Conservation (phyloP, 2,888 invertebrate genomes). For the Agrotis puta region DNA sequence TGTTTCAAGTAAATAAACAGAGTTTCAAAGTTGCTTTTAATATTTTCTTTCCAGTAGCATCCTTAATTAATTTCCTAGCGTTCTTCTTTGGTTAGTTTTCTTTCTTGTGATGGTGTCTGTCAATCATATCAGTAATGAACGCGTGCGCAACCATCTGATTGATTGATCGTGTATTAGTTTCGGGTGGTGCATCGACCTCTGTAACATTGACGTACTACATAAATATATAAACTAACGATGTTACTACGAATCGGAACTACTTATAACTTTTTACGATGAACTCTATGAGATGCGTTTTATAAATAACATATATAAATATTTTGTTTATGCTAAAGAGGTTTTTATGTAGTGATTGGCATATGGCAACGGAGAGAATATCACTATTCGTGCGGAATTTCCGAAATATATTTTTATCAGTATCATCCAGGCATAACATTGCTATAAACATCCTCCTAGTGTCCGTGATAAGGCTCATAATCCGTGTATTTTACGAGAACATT, state of each 20-base stretch:
- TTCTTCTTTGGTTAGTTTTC: conserved; percentile 24
- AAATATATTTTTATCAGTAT: conserved; percentile 10
- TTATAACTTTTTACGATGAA: conserved; percentile 56
- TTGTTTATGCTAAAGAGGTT: conserved; percentile 45
- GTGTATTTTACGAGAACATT: conserved; percentile 50
- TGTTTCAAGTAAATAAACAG: conserved; percentile 36
- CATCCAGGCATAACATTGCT: conserved; percentile 16
- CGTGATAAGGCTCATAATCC: conserved; percentile 30
- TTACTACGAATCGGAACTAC: conserved; percentile 47
- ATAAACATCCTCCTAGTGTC: conserved; percentile 33
- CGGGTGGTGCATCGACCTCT: conserved; percentile 57
- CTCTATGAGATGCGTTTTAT: conserved; percentile 43
- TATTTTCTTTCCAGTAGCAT: conserved; percentile 31
- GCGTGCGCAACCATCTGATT: conserved; percentile 55
- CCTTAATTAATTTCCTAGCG: conserved; percentile 23
- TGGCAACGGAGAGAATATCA: conserved; percentile 29
- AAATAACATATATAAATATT: conserved; percentile 48
- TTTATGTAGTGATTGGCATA: conserved; percentile 36
- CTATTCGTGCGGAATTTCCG: not conserved
- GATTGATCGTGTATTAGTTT: conserved; percentile 59
- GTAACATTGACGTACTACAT: conserved; percentile 40
- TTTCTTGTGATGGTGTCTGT: conserved; percentile 58
- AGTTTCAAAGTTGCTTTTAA: conserved; percentile 18
- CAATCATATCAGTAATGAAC: conserved; percentile 57
- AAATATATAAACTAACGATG: conserved; percentile 49